Evolutionary conservation across 2,888 invertebrate species (phyloP).

Genomic region (Eulithis prunata): DNA sequence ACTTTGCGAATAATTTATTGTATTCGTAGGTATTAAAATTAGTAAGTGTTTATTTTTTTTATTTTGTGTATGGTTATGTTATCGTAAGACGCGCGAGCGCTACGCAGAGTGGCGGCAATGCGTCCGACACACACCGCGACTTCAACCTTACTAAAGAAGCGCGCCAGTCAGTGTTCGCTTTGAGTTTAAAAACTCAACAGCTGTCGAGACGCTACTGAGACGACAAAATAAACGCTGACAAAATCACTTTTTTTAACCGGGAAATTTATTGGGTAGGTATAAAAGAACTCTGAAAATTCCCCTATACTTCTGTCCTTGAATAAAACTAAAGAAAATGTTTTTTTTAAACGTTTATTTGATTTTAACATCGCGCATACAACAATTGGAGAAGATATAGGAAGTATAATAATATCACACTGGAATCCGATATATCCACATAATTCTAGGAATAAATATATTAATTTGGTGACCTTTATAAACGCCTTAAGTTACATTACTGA

Average conservation of each 20-base stretch:
- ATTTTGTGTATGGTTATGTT: constrained; percentile 45
- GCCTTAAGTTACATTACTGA: constrained; percentile 4
- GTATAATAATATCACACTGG: constrained; percentile 74
- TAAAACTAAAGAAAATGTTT: constrained; percentile 31
- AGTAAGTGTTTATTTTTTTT: constrained; percentile 10
- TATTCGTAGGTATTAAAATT: not conserved
- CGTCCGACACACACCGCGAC: constrained; percentile 61
- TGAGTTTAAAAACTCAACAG: constrained; percentile 4
- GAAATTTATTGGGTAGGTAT: constrained; percentile 17
- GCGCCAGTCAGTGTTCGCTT: constrained; percentile 9
- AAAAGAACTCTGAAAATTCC: constrained; percentile 19
- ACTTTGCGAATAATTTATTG: constrained; percentile 11
- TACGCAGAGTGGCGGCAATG: constrained; percentile 44
- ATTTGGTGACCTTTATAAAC: constrained; percentile 24
- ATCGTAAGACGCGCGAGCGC: constrained; percentile 59
- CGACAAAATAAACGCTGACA: constrained; percentile 55
- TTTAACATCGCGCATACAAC: constrained; percentile 61
- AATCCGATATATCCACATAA: constrained; percentile 68
- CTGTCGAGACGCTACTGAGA: constrained; percentile 34
- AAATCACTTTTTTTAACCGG: constrained; percentile 35
- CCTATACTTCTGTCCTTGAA: constrained; percentile 18
- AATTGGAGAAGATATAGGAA: constrained; percentile 52
- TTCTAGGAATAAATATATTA: constrained; percentile 37
- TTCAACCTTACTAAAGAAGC: constrained; percentile 58
- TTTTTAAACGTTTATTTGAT: constrained; percentile 60